Base-by-base conservation (phyloP, 2,113 vertebrate genomes). In the Sigmodon hispidus region DNA sequence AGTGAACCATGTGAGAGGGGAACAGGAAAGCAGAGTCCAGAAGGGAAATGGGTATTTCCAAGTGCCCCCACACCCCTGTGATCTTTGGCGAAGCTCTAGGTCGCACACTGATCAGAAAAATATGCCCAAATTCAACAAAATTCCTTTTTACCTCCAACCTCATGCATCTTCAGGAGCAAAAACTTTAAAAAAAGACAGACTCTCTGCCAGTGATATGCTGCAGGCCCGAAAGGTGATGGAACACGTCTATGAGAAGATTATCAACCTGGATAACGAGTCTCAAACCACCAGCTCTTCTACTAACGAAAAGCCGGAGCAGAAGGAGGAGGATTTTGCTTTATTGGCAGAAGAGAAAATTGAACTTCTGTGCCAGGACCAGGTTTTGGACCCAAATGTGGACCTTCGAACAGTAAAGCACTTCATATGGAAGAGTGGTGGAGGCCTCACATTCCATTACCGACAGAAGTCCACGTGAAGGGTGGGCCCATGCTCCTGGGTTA, bases 81-180 rank as follows among this genome's bases (percentile, higher is more conserved):
- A 99, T 99, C 98, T 99, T 99, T 70, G 99, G 99, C 31, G 99
- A 99, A 98, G 99, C 99, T 48, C 99, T 99, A 96, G 99, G 99
- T 79, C 98, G 99, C 96, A 99, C 99, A 34, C 98, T 99, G 57
- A 99, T 99, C 96, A 99, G 99, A 99, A 99, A 99, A 99, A 99
- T 97, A 99, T 99, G 99, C 99, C 99, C 97, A 99, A 99, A 96
- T 99, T 99, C 99, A 99, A 99, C 99, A 99, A 99, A 99, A 99
- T 99, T 98, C 99, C 99, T 24, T 99, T 99, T 99, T 99, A 99
- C 99, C 99, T 99, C 99, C 99, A 99, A 98, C 99, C 99, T 73
- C 99, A 99, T 98, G 99, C 99, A 72, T 99, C 99, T 90, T 99
- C 99, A 36, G 99, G 99, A 96, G 99, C 99, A 97, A 99, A 99